Base-by-base conservation (phyloP, 2,888 invertebrate genomes). In the Neelides folsomi region DNA sequence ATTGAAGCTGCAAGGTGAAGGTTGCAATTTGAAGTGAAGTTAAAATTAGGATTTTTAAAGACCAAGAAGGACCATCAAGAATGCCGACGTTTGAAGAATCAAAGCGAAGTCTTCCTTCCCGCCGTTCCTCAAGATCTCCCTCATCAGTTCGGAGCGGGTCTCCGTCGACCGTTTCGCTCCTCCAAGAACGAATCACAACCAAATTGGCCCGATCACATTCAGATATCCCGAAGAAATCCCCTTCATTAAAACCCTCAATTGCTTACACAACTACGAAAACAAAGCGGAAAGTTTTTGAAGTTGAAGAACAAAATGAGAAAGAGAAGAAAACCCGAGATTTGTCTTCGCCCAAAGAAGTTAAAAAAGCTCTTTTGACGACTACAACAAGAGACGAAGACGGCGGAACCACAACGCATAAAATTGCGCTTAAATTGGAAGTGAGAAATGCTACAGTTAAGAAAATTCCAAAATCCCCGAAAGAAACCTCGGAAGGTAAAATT, bases 301-400 rank as follows among this genome's bases (percentile, higher is more conserved):
- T 27, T 27, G 27, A 27, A 27, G 27, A 27, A 27, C 4, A 7
- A 3, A 7, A 7, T 5, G 27, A 27, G 27, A 27, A 27, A 27
- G 27, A 5, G 3, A 27, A 27, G 7, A 27, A 27, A 7, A 27
- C 3, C 27, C 4, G 27, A 0, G 77, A 77, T 51, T 66, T 80
- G 4, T 69, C 76, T 39, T 78, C 79, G 0, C 77, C 79, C 1
- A 74, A 73, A 20, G 78, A 79, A 65, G 77, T 78, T 0, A 75
- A 75, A 56, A 72, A 72, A 53, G 73, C 56, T 47, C 57, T 62
- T 47, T 57, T 60, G 49, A 50, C 36, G 5, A 18, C 38, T 9
- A 56, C 51, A 20, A 54, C 58, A 7, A 60, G 27, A 27, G 27
- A 27, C 27, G 27, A 27, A 7, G 27, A 27, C 27, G 27, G 27